Base-by-base conservation (phyloP, 2,888 invertebrate genomes). In the Chloroclystis v-ata region DNA sequence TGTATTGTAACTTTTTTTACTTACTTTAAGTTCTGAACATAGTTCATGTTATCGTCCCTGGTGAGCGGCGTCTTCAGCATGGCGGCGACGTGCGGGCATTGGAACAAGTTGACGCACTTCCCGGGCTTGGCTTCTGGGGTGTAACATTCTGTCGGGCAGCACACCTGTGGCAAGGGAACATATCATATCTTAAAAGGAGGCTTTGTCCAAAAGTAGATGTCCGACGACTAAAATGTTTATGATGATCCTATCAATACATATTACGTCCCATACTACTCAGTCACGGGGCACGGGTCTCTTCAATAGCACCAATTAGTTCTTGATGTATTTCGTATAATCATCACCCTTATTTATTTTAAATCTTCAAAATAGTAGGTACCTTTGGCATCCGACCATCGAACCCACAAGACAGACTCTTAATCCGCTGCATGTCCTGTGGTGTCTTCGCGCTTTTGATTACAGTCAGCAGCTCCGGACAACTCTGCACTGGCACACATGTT, bases 11-110 rank as follows among this genome's bases (percentile, higher is more conserved):
- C n/a, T n/a, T n/a, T n/a, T n/a, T n/a, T n/a, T n/a, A n/a, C 35
- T 16, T 35, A 35, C 35, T 35, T 35, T 0, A 16, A 35, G 11
- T 35, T 35, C 8, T 10, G 10, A 10, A 35, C 28, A 28, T 6
- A 16, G 32, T 68, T 35, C 16, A 35, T 2, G 20, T 35, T 35
- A 20, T 35, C 35, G 3, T 16, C 35, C 7, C 35, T 14, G 7
- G 9, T 20, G 8, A 7, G 11, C n/a, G 35, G 35, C 20, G 16
- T 14, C 16, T 35, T 16, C 4, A 35, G 35, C 4, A 35, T 10
- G 20, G 5, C 10, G 1, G 35, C 35, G 1, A 35, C 10, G 8
- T 35, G 35, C 1, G 20, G 35, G 20, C 35, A 35, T 35, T 35
- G 10, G 11, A 16, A 35, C 20, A 35, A 10, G 4, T 16, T 35